phyloP scores from a whole-genome alignment of 2,797 vertebrate genomes.

The Gymnodraco acuticeps region DNA sequence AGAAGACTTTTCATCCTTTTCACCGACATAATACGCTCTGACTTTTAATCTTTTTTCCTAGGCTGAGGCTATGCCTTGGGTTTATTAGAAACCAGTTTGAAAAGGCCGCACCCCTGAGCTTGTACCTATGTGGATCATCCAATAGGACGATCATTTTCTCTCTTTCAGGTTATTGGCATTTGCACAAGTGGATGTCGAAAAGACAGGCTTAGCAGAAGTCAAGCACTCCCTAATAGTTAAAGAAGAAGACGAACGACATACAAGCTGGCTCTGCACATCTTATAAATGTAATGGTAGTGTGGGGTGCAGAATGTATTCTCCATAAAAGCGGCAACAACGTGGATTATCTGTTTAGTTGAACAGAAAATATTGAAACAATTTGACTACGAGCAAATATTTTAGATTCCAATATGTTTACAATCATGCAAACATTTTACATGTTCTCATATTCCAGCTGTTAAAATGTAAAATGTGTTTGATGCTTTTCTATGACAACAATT shows the following conservation, averaged over 20 bases:
- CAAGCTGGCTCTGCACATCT: neutral
- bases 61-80: constrained; percentile 16
- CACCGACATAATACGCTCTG: constrained; percentile 24
- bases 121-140: constrained; percentile 38
- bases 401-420: neutral
- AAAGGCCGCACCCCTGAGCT: constrained; percentile 65
- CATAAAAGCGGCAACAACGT: too few relatives aligned
- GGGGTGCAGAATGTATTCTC: neutral
- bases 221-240: constrained; percentile 46
- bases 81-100: constrained; percentile 73
- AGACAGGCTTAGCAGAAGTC: constrained; percentile 8
- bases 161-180: constrained; percentile 25
- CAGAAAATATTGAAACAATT: too few relatives aligned
- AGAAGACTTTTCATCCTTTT: constrained; percentile 2
- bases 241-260: constrained; percentile 4
- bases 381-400: neutral
- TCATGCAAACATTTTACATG: neutral
- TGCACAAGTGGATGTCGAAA: constrained; percentile 2
- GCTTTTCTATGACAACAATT: neutral
- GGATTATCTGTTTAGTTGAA: too few relatives aligned
- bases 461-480: neutral
- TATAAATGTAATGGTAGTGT: neutral
- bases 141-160: constrained; percentile 38
- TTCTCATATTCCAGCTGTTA: neutral
- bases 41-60: constrained; percentile 32